Conservation (phyloP, 2,113 vertebrate genomes). For the Panthera tigris region DNA sequence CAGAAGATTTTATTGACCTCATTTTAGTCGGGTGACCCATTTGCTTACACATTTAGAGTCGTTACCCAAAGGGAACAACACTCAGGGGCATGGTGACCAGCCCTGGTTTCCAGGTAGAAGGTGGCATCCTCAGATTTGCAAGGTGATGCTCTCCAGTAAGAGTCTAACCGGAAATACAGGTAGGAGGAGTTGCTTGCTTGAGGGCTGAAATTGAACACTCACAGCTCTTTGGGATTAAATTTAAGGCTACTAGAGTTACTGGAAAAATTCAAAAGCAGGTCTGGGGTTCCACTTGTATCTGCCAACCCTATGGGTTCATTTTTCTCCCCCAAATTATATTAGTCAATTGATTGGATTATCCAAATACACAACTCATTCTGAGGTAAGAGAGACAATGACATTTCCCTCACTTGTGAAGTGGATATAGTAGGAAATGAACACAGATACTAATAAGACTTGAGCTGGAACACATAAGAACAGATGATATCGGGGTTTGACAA, state of each 20-base stretch:
- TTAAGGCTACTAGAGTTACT: neutral
- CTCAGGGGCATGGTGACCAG: neutral
- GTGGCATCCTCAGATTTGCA: neutral
- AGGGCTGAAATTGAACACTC: neutral
- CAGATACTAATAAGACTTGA: neutral
- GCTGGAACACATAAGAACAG: neutral
- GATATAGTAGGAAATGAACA: neutral
- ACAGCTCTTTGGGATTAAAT: neutral
- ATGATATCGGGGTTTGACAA: neutral
- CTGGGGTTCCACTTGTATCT: neutral
- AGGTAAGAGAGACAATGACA: neutral
- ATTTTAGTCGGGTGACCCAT: constrained; percentile 23
- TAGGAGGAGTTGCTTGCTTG: neutral
- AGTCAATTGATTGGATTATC: neutral
- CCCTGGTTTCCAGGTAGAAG: neutral
- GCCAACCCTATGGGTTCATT: neutral
- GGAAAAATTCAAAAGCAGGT: neutral
- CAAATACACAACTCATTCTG: neutral
- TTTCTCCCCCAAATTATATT: neutral
- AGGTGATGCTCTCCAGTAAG: neutral
- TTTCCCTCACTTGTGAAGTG: neutral
- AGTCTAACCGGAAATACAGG: neutral
- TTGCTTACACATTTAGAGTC: constrained; percentile 41
- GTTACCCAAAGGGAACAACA: neutral
- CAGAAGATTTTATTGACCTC: constrained; percentile 14